Percentiles rank a stretch among this genome's conserved stretches.
phyloP scores from a whole-genome alignment of 2,113 vertebrate species.

The Callithrix jacchus region DNA sequence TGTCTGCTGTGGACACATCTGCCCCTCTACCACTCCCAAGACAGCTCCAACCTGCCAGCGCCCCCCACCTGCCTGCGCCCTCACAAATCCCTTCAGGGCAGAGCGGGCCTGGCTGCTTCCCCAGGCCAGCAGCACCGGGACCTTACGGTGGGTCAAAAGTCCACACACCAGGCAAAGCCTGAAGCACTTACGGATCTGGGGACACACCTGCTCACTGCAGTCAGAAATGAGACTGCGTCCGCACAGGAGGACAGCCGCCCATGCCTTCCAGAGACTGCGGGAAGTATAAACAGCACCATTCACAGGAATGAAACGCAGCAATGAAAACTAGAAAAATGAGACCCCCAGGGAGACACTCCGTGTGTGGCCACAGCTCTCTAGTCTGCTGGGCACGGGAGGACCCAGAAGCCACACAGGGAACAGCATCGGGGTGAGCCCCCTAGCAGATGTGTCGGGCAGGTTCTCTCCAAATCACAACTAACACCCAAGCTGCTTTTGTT shows the following conservation, averaged over 20 bases:
- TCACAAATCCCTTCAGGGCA: not conserved
- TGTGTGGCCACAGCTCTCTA: not conserved
- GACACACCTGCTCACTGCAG: rapidly evolving
- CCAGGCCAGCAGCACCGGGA: no score
- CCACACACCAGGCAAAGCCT: not conserved
- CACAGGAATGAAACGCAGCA: not conserved
- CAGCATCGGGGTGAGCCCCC: no score
- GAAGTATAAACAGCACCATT: not conserved
- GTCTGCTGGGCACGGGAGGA: no score
- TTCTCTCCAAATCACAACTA: not conserved
- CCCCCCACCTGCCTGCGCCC: not conserved
- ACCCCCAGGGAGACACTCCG: not conserved
- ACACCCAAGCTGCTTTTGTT: rapidly evolving
- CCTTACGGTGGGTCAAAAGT: not conserved
- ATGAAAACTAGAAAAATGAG: not conserved
- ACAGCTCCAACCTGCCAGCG: not conserved
- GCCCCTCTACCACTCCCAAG: no score
- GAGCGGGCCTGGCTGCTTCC: not conserved
- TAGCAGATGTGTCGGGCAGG: no score
- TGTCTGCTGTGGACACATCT: not conserved
- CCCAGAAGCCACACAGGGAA: not conserved
- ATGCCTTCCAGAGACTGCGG: rapidly evolving
- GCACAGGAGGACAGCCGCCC: rapidly evolving
- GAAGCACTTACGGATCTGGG: not conserved
- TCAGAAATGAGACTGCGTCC: not conserved